Percentiles rank a stretch among this genome's conserved stretches.
Evolutionary conservation across 2,888 invertebrate species (phyloP).

Genomic region (Ectropis crepuscularia): DNA sequence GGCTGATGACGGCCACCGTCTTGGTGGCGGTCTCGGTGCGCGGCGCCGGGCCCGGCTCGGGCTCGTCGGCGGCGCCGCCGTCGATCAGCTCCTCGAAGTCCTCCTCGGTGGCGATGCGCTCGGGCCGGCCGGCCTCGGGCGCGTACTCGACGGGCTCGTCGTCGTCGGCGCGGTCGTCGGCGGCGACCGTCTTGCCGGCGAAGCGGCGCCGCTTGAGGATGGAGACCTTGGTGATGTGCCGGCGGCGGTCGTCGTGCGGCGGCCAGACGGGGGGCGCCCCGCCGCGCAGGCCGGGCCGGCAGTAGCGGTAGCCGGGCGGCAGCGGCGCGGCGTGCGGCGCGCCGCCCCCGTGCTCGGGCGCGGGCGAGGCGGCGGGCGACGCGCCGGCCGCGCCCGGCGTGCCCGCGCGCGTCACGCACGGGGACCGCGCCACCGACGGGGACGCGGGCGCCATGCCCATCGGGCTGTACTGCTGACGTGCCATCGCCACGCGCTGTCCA

Average conservation of each 20-base stretch:
- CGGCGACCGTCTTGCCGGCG: constrained; percentile 61
- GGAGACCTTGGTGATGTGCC: constrained; percentile 57
- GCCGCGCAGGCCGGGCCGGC: constrained; percentile 86
- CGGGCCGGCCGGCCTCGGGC: constrained; percentile 83
- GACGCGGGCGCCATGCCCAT: constrained; percentile 84
- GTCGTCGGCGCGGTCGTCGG: constrained; percentile 50
- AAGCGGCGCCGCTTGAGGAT: constrained; percentile 83
- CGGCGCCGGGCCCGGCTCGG: constrained; percentile 64
- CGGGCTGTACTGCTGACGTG: constrained; percentile 80
- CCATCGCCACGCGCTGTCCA: constrained; percentile 75
- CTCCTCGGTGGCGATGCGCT: constrained; percentile 87
- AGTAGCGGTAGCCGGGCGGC: constrained; percentile 85
- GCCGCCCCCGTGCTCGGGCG: constrained; percentile 65
- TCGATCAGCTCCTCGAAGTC: constrained; percentile 88
- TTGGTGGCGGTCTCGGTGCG: constrained; percentile 81
- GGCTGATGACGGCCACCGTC: constrained; percentile 81
- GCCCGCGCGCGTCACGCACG: constrained; percentile 79
- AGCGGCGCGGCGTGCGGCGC: constrained; percentile 79
- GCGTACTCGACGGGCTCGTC: constrained; percentile 26
- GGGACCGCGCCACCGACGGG: constrained; percentile 83
- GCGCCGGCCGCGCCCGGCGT: constrained; percentile 72
- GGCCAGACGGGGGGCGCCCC: constrained; percentile 87
- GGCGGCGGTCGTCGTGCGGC: constrained; percentile 73
- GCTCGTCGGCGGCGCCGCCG: constrained; percentile 84
- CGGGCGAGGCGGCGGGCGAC: constrained; percentile 75